Evolutionary conservation across 2,113 vertebrate species (phyloP).

Genomic region (Tyrannus savana): DNA sequence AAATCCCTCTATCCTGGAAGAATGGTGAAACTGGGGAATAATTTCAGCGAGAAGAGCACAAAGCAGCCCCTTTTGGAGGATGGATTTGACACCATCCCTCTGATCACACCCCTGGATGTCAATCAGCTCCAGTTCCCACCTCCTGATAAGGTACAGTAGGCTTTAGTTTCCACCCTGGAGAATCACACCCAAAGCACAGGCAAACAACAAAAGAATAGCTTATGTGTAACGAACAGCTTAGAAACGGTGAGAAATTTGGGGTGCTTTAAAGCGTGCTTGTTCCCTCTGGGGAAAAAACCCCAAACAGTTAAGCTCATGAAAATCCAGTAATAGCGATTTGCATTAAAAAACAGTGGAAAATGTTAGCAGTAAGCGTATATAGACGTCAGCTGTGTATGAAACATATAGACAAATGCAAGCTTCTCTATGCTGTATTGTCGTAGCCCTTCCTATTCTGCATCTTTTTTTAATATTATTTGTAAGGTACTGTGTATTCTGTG

Average conservation of each 20-base stretch:
- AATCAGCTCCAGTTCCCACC: slow-evolving; percentile 93
- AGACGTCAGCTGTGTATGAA: not conserved
- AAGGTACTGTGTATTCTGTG: not conserved
- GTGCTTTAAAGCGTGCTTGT: not conserved
- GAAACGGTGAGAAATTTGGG: not conserved
- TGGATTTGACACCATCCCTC: slow-evolving; percentile 94
- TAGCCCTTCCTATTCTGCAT: not conserved
- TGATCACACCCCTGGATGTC: slow-evolving; percentile 94
- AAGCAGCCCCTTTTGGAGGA: slow-evolving; percentile 87
- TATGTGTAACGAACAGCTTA: not conserved
- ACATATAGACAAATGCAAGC: not conserved
- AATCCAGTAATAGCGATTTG: not conserved
- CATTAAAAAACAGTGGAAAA: not conserved
- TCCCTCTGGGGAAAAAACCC: not conserved
- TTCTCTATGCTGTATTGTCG: not conserved
- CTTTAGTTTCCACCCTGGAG: slow-evolving; percentile 35
- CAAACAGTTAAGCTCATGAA: not conserved
- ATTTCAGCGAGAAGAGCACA: slow-evolving; percentile 90
- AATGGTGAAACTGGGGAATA: slow-evolving; percentile 95
- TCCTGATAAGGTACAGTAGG: slow-evolving; percentile 87
- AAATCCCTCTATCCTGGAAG: slow-evolving; percentile 31
- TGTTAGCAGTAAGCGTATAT: not conserved
- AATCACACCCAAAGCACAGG: slow-evolving; percentile 50
- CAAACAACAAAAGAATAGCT: slow-evolving; percentile 68
- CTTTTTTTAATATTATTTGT: not conserved